These are phyloP conservation scores for Pelosia muscerda DNA, from an alignment of 2,888 invertebrate species.

Conservation along the genomic window DNA sequence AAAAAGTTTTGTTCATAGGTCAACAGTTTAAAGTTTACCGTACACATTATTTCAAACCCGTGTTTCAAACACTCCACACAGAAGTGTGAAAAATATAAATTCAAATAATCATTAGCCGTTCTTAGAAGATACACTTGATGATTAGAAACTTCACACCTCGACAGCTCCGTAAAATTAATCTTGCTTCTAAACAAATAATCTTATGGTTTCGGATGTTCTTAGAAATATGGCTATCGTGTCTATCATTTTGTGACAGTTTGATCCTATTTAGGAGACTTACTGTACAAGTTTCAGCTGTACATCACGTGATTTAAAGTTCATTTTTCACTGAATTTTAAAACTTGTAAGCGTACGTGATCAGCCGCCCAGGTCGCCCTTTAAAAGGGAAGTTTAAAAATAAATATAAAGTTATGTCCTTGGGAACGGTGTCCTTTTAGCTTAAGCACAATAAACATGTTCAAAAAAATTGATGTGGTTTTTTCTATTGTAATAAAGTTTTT, in stretches of 20 bases:
- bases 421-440: slow-evolving; percentile 68
- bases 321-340: slow-evolving; percentile 4
- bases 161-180: slow-evolving; percentile 66
- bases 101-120: slow-evolving; percentile 52
- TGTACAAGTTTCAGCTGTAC: too few relatives aligned
- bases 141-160: slow-evolving; percentile 73
- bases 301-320: slow-evolving; percentile 40
- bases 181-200: slow-evolving; percentile 69
- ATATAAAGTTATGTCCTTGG: slow-evolving; percentile 76
- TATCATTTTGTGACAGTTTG: slow-evolving; percentile 54
- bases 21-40: slow-evolving; percentile 29
- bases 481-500: slow-evolving; percentile 59
- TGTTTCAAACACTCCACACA: slow-evolving; percentile 35
- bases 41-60: slow-evolving; percentile 33
- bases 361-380: slow-evolving; percentile 55
- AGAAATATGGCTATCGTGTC: slow-evolving; percentile 64
- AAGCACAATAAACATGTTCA: slow-evolving; percentile 68
- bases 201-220: slow-evolving; percentile 60
- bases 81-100: slow-evolving; percentile 41
- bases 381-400: slow-evolving; percentile 60
- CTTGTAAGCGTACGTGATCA: slow-evolving; percentile 65
- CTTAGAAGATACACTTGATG: slow-evolving; percentile 54
- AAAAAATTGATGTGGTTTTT: slow-evolving; percentile 66
- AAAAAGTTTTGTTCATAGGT: background rate
- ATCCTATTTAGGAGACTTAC: slow-evolving; percentile 43